Percentiles rank a stretch among this genome's conserved stretches.
These are phyloP conservation scores for Sebastes aleutianus DNA, from an alignment of 2,797 vertebrate species.

Conservation along the genomic window DNA sequence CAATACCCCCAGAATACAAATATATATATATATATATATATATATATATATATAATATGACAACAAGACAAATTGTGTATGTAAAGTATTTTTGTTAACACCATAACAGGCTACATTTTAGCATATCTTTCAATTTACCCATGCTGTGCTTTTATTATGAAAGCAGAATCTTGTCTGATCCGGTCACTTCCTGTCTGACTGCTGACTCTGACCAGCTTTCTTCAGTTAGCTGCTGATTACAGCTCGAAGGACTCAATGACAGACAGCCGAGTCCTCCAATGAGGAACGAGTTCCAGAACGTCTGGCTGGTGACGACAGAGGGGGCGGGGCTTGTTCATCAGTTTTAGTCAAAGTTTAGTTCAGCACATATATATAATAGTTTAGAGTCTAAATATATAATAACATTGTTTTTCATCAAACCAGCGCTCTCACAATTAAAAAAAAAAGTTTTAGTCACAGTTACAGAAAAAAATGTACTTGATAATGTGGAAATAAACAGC, in stretches of 20 bases:
- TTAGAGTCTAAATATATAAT: background rate
- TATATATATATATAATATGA: no score
- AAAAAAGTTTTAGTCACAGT: background rate
- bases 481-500: background rate
- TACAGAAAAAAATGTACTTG: background rate
- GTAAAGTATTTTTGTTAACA: background rate
- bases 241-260: constrained; percentile 17
- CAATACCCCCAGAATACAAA: no score
- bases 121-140: background rate
- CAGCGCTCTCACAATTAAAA: background rate
- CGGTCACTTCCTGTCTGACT: background rate
- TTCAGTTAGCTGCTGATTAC: background rate
- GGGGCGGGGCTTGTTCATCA: background rate
- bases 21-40: no score
- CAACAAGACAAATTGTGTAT: background rate
- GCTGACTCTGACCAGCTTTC: background rate
- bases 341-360: constrained; percentile 33
- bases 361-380: background rate
- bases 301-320: background rate
- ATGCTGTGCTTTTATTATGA: constrained; percentile 38
- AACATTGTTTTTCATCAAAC: background rate
- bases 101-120: background rate
- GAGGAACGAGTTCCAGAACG: background rate
- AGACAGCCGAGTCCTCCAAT: constrained; percentile 59
- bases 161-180: background rate